Evolutionary conservation across 2,113 vertebrate genomes (phyloP).

Genomic region (Hemibagrus wyckioides): DNA sequence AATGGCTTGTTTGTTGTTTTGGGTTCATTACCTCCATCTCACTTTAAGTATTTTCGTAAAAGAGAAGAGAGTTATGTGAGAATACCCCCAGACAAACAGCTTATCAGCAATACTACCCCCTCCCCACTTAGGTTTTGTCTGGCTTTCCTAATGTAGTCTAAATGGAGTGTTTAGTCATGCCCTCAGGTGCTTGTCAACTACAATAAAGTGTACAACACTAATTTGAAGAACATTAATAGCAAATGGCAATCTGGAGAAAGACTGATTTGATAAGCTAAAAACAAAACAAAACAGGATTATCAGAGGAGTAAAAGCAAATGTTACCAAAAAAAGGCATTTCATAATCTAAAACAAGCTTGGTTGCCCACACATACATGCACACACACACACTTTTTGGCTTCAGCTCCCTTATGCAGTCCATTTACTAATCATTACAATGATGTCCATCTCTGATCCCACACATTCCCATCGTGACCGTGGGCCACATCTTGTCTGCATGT

Average conservation of each 20-base stretch:
- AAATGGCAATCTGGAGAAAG: background rate
- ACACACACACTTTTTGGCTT: background rate
- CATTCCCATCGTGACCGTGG: conserved; percentile 15
- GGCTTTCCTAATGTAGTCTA: conserved; percentile 19
- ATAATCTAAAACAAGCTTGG: background rate
- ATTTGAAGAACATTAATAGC: background rate
- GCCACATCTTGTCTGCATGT: conserved; percentile 37
- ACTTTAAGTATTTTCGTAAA: conserved; percentile 28
- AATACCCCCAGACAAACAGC: conserved; percentile 32
- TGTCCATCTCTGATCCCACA: conserved; percentile 15
- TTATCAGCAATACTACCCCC: conserved; percentile 32
- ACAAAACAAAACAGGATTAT: background rate
- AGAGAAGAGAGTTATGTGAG: conserved; percentile 51
- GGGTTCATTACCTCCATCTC: conserved; percentile 27
- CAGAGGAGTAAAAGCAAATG: background rate
- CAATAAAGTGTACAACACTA: background rate
- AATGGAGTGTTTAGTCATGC: conserved; percentile 34
- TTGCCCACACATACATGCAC: background rate
- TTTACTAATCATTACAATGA: background rate
- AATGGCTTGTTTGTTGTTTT: conserved; percentile 68
- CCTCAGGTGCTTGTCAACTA: conserved; percentile 5
- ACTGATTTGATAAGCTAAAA: background rate
- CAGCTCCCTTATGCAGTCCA: conserved; percentile 3
- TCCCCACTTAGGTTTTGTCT: conserved; percentile 31
- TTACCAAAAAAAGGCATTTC: background rate